These are phyloP conservation scores for Dugesia japonica DNA, from an alignment of 2,888 invertebrate species.

Conservation along the genomic window DNA sequence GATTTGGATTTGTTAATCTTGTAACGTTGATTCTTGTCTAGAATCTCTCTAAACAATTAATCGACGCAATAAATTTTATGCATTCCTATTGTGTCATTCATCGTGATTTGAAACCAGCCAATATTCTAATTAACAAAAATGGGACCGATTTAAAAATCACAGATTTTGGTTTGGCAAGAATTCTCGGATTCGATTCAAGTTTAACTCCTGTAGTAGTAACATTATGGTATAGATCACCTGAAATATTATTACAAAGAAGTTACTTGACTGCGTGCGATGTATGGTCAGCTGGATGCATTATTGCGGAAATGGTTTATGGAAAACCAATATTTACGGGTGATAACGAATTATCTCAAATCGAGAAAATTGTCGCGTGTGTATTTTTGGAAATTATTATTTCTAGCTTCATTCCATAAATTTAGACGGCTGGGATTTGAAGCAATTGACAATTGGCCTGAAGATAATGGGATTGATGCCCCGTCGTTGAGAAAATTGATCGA, in stretches of 20 bases:
- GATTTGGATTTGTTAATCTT: too few species aligned
- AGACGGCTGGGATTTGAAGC: not conserved
- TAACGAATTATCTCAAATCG: conserved; percentile 9
- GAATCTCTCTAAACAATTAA: conserved; percentile 24
- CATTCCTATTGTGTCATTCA: conserved; percentile 33
- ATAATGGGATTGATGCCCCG: not conserved
- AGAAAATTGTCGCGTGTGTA: conserved; percentile 21
- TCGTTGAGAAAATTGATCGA: not conserved
- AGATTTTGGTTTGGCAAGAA: conserved; percentile 29
- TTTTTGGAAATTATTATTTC: too few species aligned
- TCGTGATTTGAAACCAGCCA: conserved; percentile 33
- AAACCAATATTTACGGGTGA: conserved; percentile 8
- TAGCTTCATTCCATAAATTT: too few species aligned
- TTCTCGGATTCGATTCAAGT: conserved; percentile 28
- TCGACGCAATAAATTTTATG: conserved; percentile 28
- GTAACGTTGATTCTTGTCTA: not conserved
- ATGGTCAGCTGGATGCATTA: conserved; percentile 32
- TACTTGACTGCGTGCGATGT: conserved; percentile 29
- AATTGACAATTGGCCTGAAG: not conserved
- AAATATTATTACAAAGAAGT: conserved; percentile 10
- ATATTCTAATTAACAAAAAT: conserved; percentile 28
- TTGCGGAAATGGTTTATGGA: conserved; percentile 27
- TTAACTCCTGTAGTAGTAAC: conserved; percentile 32
- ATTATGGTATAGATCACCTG: conserved; percentile 32
- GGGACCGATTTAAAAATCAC: conserved; percentile 31